phyloP scores from a whole-genome alignment of 1,140 invertebrate genomes.

The Eurosta solidaginis region DNA sequence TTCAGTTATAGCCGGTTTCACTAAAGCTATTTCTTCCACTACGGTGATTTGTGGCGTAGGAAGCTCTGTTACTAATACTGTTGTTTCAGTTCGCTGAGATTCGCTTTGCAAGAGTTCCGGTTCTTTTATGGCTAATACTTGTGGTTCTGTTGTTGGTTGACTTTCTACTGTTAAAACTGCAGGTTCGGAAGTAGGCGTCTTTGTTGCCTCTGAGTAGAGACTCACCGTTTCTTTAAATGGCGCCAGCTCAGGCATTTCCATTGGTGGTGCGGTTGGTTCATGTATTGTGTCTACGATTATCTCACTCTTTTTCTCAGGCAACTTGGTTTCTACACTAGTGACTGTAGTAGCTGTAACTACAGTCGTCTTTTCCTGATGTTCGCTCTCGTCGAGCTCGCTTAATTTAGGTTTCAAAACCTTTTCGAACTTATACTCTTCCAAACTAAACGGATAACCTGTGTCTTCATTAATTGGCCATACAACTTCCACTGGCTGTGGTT shows the following conservation, averaged over 20 bases:
- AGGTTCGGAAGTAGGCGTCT: too few relatives aligned
- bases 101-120: constrained; percentile 37
- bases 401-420: background rate
- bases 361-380: background rate
- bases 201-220: too few relatives aligned
- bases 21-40: background rate
- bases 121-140: background rate
- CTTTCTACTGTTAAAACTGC: too few relatives aligned
- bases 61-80: background rate
- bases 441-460: constrained; percentile 49
- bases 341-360: constrained; percentile 33
- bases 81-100: background rate
- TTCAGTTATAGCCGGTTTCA: background rate
- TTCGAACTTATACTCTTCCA: constrained; percentile 50
- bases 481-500: constrained; percentile 35
- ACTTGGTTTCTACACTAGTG: background rate
- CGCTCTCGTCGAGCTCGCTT: background rate
- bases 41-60: background rate
- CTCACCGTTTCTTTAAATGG: too few relatives aligned
- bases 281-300: background rate
- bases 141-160: background rate
- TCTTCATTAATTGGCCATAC: constrained; percentile 54
- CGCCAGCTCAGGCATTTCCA: background rate
- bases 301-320: background rate
- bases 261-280: background rate